Evolutionary conservation across 2,888 invertebrate genomes (phyloP).

Genomic region (Pterobdella sp.): DNA sequence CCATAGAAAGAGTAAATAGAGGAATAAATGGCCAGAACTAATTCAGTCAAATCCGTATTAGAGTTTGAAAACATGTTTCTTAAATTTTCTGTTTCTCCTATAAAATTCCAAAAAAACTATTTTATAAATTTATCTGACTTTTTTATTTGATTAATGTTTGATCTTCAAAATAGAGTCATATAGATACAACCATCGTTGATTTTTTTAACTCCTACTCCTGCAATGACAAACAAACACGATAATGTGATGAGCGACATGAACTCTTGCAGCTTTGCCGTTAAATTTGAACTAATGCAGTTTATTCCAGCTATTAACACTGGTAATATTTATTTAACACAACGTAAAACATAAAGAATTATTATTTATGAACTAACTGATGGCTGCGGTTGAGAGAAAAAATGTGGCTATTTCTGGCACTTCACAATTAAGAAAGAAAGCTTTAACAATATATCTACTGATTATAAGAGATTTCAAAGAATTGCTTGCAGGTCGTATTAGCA

Average conservation of each 20-base stretch:
- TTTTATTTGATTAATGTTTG: too few relatives aligned
- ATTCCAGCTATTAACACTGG: not conserved
- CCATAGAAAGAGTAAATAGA: not conserved
- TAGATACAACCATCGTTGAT: not conserved
- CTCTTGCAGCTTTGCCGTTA: not conserved
- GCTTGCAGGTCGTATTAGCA: not conserved
- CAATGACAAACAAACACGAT: not conserved
- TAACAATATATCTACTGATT: not conserved
- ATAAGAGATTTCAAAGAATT: not conserved
- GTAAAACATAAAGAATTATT: not conserved
- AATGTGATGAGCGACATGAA: not conserved
- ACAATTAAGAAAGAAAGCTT: not conserved
- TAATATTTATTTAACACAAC: not conserved
- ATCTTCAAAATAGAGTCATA: too few relatives aligned
- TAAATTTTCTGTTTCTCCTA: not conserved
- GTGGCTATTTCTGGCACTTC: not conserved
- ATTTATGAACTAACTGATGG: not conserved
- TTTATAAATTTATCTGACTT: too few relatives aligned
- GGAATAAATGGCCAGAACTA: not conserved
- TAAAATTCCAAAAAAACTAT: too few relatives aligned
- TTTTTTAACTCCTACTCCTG: not conserved
- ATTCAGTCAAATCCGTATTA: not conserved
- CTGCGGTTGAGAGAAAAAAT: not conserved
- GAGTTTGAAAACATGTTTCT: not conserved
- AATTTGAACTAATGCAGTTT: not conserved